Percentiles rank a stretch among this genome's conserved stretches.
These are phyloP conservation scores for Criorhina ranunculi DNA, from an alignment of 2,888 invertebrate genomes.

Conservation along the genomic window DNA sequence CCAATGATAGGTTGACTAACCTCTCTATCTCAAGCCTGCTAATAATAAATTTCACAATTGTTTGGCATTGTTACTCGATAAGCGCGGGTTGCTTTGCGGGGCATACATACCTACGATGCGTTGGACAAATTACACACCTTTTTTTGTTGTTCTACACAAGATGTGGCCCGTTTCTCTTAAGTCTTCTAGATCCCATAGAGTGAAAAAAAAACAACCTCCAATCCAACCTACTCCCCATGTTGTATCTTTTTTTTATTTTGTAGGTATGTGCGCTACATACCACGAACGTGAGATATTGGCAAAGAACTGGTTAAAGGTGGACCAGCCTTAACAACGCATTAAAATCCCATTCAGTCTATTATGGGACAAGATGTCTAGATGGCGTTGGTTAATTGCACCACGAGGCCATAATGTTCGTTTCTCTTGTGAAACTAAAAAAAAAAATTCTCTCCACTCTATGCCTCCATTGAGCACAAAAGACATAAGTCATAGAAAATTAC, in stretches of 20 bases:
- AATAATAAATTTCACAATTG: conserved; percentile 58
- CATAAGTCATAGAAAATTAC: conserved; percentile 9
- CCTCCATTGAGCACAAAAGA: conserved; percentile 19
- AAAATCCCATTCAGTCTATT: conserved; percentile 13
- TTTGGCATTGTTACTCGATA: conserved; percentile 36
- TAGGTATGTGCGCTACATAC: conserved; percentile 20
- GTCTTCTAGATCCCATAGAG: conserved; percentile 1
- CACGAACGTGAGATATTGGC: conserved; percentile 19
- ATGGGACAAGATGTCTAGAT: conserved; percentile 32
- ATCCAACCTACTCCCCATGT: background rate
- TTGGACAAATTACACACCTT: conserved; percentile 49
- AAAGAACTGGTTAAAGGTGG: conserved; percentile 19
- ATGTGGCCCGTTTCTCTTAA: background rate
- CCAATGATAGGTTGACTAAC: conserved; percentile 11
- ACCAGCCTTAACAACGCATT: conserved; percentile 1
- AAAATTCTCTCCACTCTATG: conserved; percentile 37
- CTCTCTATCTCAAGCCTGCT: conserved; percentile 15
- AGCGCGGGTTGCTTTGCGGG: background rate
- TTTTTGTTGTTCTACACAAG: conserved; percentile 25
- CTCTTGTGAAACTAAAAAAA: conserved; percentile 35
- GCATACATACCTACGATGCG: conserved; percentile 37
- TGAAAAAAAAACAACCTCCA: background rate
- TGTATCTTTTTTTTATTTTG: conserved; percentile 4
- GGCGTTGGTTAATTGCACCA: conserved; percentile 51
- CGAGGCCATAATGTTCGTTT: background rate